phyloP scores from a whole-genome alignment of 2,797 vertebrate species.

The Mallotus villosus region DNA sequence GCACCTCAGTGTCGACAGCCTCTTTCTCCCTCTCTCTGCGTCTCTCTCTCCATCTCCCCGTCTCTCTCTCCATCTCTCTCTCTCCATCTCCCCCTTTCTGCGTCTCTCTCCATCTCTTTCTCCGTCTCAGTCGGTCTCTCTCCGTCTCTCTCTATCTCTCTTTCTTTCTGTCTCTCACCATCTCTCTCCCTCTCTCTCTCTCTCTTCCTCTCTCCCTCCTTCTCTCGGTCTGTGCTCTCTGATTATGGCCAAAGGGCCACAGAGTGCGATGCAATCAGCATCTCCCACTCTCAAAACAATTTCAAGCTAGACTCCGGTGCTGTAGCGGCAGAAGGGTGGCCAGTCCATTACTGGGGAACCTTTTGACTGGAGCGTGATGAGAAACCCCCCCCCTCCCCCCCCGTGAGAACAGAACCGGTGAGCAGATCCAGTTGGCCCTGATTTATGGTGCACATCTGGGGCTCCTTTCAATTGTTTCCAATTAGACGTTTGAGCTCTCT shows the following conservation, averaged over 20 bases:
- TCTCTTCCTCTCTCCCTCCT: slow-evolving; percentile 4
- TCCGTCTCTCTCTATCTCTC: neutral
- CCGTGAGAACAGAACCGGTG: slow-evolving; percentile 19
- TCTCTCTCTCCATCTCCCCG: neutral
- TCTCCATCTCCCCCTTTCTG: neutral
- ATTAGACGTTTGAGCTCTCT: slow-evolving; percentile 37
- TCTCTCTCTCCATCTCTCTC: slow-evolving; percentile 2
- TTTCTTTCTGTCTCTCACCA: no score
- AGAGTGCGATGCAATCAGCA: slow-evolving; percentile 42
- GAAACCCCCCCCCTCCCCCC: slow-evolving; percentile 7
- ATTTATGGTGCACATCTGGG: slow-evolving; percentile 44
- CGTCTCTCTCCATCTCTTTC: neutral
- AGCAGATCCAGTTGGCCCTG: slow-evolving; percentile 35
- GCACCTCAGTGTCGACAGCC: slow-evolving; percentile 27
- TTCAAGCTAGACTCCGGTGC: neutral
- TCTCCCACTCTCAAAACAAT: slow-evolving; percentile 24
- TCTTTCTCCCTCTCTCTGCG: neutral
- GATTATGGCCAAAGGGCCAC: slow-evolving; percentile 45
- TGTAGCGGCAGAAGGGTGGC: neutral
- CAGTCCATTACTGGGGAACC: slow-evolving; percentile 32
- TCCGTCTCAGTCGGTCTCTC: neutral
- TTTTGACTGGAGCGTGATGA: slow-evolving; percentile 24
- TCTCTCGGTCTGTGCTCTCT: slow-evolving; percentile 36
- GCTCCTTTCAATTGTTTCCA: slow-evolving; percentile 49
- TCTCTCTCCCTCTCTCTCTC: slow-evolving; percentile 10